Base-by-base conservation (phyloP, 2,888 invertebrate species). In the Platerodrilus igneus region DNA sequence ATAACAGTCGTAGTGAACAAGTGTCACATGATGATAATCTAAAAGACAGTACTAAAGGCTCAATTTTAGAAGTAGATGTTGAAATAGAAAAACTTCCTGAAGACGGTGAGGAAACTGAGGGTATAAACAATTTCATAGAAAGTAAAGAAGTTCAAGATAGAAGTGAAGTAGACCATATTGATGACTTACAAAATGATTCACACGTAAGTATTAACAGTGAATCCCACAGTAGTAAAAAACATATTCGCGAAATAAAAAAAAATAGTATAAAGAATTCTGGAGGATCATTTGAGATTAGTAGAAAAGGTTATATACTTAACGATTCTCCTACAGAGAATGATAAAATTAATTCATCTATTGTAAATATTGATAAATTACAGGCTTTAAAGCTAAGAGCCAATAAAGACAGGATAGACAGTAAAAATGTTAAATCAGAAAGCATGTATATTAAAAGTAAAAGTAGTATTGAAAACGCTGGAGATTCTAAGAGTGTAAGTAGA, bases 221-320 rank as follows among this genome's bases (percentile, higher is more conserved):
- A 27, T 18, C 17, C n/a, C 8, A 19, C 13, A 5, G 6, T 17
- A 11, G 6, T 23, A 17, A 2, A 15, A 26, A 29, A 37, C 9
- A 30, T 9, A 27, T 25, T 37, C 14, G 34, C 37, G 5, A 39
- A 38, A 37, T 8, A 41, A 35, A 22, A 40, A 37, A 26, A 34
- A n/a, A n/a, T n/a, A n/a, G n/a, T 19, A 8, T 19, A 19, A 19
- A 8, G 19, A 8, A 6, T 19, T 4, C 25, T 7, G 26, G n/a
- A n/a, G n/a, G n/a, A n/a, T n/a, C n/a, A n/a, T n/a, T n/a, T n/a
- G n/a, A n/a, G n/a, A n/a, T n/a, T n/a, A n/a, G n/a, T n/a, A n/a
- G n/a, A n/a, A n/a, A n/a, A n/a, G n/a, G n/a, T n/a, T n/a, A n/a
- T n/a, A n/a, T n/a, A n/a, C n/a, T n/a, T n/a, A n/a, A n/a, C n/a